Conservation (phyloP, 35 echinoderm and acorn worm genomes). For the Acanthaster planci region DNA sequence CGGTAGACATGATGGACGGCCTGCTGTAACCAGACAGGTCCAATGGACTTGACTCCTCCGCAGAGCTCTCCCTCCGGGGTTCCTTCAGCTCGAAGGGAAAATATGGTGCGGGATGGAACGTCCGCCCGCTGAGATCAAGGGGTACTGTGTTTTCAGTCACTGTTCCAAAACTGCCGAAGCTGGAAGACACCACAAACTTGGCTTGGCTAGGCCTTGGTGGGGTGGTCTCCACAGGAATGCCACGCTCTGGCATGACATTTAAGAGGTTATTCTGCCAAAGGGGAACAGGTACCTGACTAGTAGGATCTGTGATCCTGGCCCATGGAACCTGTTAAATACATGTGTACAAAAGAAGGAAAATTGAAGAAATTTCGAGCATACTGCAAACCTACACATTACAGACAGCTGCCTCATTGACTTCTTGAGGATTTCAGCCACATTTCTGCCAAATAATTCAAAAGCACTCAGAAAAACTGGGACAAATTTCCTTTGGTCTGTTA, state of each 20-base stretch:
- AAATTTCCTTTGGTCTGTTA: too few relatives aligned
- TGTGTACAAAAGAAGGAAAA: not conserved
- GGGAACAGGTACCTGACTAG: not conserved
- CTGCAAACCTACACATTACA: too few relatives aligned
- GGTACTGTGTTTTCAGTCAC: slow-evolving; percentile 23
- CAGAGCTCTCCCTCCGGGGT: not conserved
- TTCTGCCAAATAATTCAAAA: too few relatives aligned
- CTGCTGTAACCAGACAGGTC: slow-evolving; percentile 42
- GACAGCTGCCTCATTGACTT: too few relatives aligned
- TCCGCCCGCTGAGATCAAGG: slow-evolving; percentile 10
- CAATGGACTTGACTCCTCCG: slow-evolving; percentile 15
- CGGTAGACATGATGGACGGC: not conserved
- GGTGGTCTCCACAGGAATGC: not conserved
- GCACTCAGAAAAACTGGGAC: too few relatives aligned
- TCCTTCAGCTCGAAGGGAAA: not conserved
- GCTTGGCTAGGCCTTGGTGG: not conserved
- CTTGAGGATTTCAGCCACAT: too few relatives aligned
- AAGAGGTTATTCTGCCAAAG: not conserved
- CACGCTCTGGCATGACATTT: not conserved
- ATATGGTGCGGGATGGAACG: not conserved
- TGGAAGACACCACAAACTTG: not conserved
- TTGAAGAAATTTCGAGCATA: not conserved
- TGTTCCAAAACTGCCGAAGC: not conserved
- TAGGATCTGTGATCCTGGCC: not conserved
- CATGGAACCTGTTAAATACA: not conserved